Conservation (phyloP, 1,140 invertebrate genomes). For the Drosophila lacteicornis region DNA sequence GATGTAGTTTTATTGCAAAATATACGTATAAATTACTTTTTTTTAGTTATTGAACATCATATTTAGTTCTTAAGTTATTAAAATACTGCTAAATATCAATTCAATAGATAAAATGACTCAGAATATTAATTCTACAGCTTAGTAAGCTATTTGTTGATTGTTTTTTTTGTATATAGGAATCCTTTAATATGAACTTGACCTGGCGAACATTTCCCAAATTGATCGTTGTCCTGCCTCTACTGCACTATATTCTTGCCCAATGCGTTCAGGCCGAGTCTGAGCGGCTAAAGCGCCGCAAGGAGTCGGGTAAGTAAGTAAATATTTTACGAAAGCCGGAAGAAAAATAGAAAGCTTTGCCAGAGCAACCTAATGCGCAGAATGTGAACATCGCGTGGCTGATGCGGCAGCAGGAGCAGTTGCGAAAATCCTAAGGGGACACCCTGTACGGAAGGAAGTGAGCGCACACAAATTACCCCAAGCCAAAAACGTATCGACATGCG, state of each 20-base stretch:
- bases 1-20: not conserved
- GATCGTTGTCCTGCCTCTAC: constrained; percentile 41
- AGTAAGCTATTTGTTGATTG: not conserved
- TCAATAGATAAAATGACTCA: too few relatives aligned
- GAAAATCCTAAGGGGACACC: constrained; percentile 30
- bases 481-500: constrained; percentile 60
- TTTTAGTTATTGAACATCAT: not conserved
- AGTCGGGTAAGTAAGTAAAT: constrained; percentile 25
- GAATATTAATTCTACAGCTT: not conserved
- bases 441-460: constrained; percentile 68
- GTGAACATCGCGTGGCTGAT: constrained; percentile 18
- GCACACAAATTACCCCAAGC: constrained; percentile 60
- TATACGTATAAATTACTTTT: too few relatives aligned
- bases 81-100: not conserved
- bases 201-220: constrained; percentile 60
- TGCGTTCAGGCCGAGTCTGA: constrained; percentile 37
- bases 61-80: too few relatives aligned
- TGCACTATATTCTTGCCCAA: constrained; percentile 39
- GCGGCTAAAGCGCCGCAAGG: constrained; percentile 24
- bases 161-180: not conserved
- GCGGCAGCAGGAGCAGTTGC: constrained; percentile 14
- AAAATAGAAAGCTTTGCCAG: constrained; percentile 3
- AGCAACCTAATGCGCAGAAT: constrained; percentile 8
- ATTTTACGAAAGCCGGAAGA: too few relatives aligned
- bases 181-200: constrained; percentile 27